Percentiles rank a stretch among this genome's conserved stretches.
Evolutionary conservation across 2,113 vertebrate genomes (phyloP).

Genomic region (Heterocephalus glaber): DNA sequence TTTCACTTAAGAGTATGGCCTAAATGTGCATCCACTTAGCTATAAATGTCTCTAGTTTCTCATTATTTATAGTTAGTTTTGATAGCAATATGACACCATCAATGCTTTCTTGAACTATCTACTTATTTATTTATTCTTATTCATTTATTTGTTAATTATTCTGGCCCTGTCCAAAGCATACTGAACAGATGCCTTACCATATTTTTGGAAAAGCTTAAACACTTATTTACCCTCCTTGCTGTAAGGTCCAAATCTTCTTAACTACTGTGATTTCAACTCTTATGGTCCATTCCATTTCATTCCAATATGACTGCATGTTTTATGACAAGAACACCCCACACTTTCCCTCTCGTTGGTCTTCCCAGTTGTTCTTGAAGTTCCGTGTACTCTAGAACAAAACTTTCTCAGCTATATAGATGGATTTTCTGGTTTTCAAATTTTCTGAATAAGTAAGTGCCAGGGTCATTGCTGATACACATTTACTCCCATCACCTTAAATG

Average conservation of each 20-base stretch:
- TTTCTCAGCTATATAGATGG: neutral
- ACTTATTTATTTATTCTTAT: neutral
- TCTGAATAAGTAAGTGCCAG: neutral
- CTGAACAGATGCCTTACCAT: neutral
- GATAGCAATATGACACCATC: neutral
- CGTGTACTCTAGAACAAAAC: neutral
- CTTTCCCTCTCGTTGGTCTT: neutral
- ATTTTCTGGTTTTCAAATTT: neutral
- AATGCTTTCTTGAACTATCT: neutral
- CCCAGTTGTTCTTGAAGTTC: neutral
- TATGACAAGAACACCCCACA: neutral
- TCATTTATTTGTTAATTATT: neutral
- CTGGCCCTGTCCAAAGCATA: neutral
- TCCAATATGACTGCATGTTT: neutral
- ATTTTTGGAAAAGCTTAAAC: neutral
- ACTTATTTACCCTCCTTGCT: neutral
- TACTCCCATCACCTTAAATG: neutral
- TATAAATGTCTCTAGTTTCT: too few species aligned
- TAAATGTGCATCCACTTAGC: too few species aligned
- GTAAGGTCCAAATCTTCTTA: neutral
- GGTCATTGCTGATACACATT: neutral
- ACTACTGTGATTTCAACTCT: neutral
- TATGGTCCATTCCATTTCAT: neutral
- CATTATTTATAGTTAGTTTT: constrained; percentile 10
- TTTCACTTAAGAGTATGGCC: too few species aligned